A percentile compares a stretch with the other conserved stretches of the same genome.
Conservation (phyloP, 1,140 invertebrate species). For the Drosophila pseudoananassae region DNA sequence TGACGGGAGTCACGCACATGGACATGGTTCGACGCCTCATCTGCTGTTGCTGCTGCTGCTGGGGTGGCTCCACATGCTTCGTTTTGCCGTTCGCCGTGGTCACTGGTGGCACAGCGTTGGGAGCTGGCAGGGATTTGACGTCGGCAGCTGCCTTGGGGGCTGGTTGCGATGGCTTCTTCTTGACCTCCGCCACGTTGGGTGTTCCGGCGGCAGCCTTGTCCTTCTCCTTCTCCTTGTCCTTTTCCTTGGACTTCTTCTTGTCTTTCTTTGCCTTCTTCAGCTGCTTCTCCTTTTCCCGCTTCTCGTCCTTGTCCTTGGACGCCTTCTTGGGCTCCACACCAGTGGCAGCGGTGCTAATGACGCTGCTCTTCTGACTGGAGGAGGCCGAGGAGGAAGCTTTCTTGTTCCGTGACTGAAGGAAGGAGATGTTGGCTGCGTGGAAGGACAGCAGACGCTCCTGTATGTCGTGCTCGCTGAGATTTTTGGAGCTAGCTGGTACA, state of each 20-base stretch:
- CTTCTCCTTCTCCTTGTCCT: slow-evolving; percentile 54
- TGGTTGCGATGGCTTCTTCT: slow-evolving; percentile 46
- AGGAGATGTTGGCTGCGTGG: slow-evolving; percentile 86
- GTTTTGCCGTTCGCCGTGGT: slow-evolving; percentile 53
- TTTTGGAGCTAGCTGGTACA: slow-evolving; percentile 42
- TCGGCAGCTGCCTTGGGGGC: slow-evolving; percentile 4
- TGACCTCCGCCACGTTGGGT: slow-evolving; percentile 16
- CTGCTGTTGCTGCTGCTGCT: slow-evolving; percentile 27
- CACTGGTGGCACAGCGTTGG: slow-evolving; percentile 1
- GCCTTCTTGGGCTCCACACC: slow-evolving; percentile 50
- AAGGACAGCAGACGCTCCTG: slow-evolving; percentile 87
- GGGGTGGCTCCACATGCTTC: slow-evolving; percentile 31
- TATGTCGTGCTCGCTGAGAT: slow-evolving; percentile 85
- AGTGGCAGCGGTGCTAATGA: slow-evolving; percentile 22
- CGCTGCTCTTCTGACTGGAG: slow-evolving; percentile 29
- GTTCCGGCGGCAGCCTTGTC: slow-evolving; percentile 5
- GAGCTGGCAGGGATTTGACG: slow-evolving; percentile 9
- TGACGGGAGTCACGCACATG: slow-evolving; percentile 53
- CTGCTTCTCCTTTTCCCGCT: slow-evolving; percentile 59
- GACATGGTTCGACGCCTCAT: slow-evolving; percentile 67
- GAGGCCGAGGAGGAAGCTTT: slow-evolving; percentile 71
- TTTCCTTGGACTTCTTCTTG: slow-evolving; percentile 70
- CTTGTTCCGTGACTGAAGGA: slow-evolving; percentile 86
- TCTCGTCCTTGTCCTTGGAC: slow-evolving; percentile 60
- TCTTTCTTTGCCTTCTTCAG: slow-evolving; percentile 69